phyloP scores from a whole-genome alignment of 2,888 invertebrate genomes.

The Mallateleia sp. region DNA sequence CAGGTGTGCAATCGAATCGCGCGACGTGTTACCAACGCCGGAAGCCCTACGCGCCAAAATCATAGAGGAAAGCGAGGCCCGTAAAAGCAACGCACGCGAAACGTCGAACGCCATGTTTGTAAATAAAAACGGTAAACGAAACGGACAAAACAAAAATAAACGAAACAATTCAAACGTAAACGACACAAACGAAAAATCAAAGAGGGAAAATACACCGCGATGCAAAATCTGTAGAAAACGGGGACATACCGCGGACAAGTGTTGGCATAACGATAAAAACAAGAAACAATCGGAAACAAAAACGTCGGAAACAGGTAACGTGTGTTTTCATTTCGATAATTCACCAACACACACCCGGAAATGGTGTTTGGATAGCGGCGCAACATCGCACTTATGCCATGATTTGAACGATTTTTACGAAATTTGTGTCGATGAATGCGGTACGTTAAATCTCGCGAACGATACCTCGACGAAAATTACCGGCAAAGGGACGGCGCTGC shows the following conservation, averaged over 20 bases:
- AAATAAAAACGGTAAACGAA: too few species aligned
- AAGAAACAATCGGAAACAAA: too few species aligned
- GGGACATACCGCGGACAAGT: not conserved
- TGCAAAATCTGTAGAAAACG: not conserved
- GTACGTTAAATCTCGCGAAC: slow-evolving; percentile 55
- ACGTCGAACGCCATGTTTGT: too few species aligned
- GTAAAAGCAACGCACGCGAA: not conserved
- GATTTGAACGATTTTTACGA: slow-evolving; percentile 25
- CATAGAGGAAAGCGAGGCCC: not conserved
- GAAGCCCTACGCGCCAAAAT: slow-evolving; percentile 35
- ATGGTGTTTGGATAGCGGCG: too few species aligned
- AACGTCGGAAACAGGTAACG: not conserved
- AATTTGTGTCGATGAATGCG: slow-evolving; percentile 14
- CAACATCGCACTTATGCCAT: slow-evolving; percentile 44
- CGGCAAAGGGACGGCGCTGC: slow-evolving; percentile 39
- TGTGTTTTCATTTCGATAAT: not conserved
- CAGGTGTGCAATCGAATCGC: slow-evolving; percentile 55
- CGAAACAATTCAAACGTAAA: not conserved
- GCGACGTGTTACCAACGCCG: slow-evolving; percentile 44
- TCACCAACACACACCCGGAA: not conserved
- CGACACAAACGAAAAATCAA: not conserved
- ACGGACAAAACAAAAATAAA: too few species aligned
- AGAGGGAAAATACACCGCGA: not conserved
- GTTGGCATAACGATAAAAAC: not conserved
- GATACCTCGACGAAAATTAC: slow-evolving; percentile 29